Base-by-base conservation (phyloP, 2,797 vertebrate genomes). In the Schizopygopsis malacanthus region DNA sequence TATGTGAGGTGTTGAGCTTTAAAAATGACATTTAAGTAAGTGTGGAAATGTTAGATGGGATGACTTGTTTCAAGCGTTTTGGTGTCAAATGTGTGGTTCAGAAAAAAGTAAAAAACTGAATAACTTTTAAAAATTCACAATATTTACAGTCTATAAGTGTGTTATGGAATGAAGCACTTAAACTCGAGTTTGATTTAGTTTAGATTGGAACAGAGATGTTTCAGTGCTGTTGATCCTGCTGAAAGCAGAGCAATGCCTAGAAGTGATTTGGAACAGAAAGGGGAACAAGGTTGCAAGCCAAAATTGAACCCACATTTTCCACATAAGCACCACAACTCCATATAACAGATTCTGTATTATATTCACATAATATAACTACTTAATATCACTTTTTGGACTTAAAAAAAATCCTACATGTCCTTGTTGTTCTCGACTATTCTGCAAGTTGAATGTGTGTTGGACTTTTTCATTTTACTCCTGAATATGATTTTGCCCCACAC, bases 11-110 rank as follows among this genome's bases (percentile, higher is more conserved):
- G 87, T 86, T 89, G 89, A 87, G 90, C 89, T 94, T 93, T 82
- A 86, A 93, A 93, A 94, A 92, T 90, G 84, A 90, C 91, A 95
- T 92, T 93, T 93, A 79, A 87, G 41, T 79, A 47, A 82, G 83
- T 85, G 82, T 87, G 59, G 79, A 90, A 86, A 91, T 88, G 90
- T 92, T 85, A 90, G 65, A 59, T 79, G 70, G 28, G 87, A 87
- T 78, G 85, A 84, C 87, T 90, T 87, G 63, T 85, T 88, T 83
- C 63, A 37, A 47, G 47, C 59, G 69, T 79, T 84, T 89, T 78
- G 4, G 39, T 56, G 75, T 71, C 75, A 45, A 59, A 65, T 33
- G 37, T 15, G 2, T 56, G 37, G 33, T 71, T 79, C 3, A n/a
- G 70, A n/a, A 43, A 65, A 37, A 71, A 71, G 16, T 13, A 7